These are phyloP conservation scores for Apeltes quadracus DNA, from an alignment of 2,113 vertebrate species.

Conservation along the genomic window DNA sequence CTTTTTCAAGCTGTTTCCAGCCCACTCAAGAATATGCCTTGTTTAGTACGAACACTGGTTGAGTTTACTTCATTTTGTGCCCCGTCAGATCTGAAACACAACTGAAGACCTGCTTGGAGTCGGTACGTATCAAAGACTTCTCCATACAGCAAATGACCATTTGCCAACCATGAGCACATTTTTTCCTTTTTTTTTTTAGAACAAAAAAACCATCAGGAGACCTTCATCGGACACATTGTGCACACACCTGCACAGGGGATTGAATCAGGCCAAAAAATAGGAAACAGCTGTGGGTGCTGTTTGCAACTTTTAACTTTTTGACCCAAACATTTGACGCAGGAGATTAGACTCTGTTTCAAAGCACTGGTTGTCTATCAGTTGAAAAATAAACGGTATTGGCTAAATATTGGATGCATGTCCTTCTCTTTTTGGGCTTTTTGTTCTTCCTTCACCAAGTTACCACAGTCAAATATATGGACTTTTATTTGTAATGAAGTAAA, in stretches of 20 bases:
- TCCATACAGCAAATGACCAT: not conserved
- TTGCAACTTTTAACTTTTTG: not conserved
- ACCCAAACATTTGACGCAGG: not conserved
- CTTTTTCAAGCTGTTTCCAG: not conserved
- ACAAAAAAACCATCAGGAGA: not conserved
- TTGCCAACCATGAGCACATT: not conserved
- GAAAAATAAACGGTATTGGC: not conserved
- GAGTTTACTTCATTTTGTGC: not conserved
- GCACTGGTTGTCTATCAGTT: not conserved
- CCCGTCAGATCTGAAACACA: not conserved
- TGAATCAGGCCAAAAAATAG: not conserved
- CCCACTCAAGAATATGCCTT: not conserved
- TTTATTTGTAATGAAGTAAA: not conserved
- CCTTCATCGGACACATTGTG: not conserved
- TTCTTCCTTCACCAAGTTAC: conserved; percentile 14
- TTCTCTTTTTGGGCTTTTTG: conserved; percentile 15
- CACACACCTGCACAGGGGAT: not conserved
- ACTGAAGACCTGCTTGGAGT: not conserved
- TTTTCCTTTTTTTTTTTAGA: not conserved
- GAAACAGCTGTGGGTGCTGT: not conserved
- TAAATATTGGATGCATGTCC: not conserved
- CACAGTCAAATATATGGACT: not conserved
- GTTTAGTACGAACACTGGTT: not conserved
- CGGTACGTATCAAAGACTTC: not conserved
- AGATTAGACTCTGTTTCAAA: not conserved